Percentiles rank a stretch among this genome's conserved stretches.
These are phyloP conservation scores for Cygnus atratus DNA, from an alignment of 2,113 vertebrate genomes.

Conservation along the genomic window DNA sequence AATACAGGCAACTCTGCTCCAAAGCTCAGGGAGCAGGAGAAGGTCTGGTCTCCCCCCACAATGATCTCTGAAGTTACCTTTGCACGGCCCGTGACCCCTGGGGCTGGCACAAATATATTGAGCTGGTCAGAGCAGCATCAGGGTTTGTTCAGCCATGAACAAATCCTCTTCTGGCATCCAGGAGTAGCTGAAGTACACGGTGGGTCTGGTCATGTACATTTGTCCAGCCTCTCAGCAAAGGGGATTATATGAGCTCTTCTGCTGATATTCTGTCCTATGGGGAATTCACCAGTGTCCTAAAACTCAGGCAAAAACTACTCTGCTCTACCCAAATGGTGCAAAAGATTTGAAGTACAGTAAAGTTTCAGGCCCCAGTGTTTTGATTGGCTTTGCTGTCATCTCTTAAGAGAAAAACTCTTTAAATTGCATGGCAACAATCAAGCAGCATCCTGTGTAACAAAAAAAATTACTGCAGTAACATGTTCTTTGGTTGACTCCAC, in stretches of 20 bases:
- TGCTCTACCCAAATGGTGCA: neutral
- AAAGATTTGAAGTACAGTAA: neutral
- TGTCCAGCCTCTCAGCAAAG: neutral
- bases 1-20: neutral
- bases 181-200: neutral
- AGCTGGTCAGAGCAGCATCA: neutral
- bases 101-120: neutral
- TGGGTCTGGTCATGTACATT: neutral
- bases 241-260: neutral
- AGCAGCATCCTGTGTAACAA: neutral
- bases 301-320: fast-evolving
- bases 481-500: neutral
- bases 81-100: neutral
- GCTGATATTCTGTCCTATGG: neutral
- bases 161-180: neutral
- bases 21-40: neutral
- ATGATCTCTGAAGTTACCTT: neutral
- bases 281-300: neutral
- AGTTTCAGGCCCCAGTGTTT: neutral
- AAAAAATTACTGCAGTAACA: neutral
- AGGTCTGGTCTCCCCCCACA: neutral
- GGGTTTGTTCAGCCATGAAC: neutral
- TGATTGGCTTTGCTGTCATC: neutral
- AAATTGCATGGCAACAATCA: neutral
- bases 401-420: neutral